Conservation (phyloP, 2,797 vertebrate species). For the Pseudochirops cupreus region DNA sequence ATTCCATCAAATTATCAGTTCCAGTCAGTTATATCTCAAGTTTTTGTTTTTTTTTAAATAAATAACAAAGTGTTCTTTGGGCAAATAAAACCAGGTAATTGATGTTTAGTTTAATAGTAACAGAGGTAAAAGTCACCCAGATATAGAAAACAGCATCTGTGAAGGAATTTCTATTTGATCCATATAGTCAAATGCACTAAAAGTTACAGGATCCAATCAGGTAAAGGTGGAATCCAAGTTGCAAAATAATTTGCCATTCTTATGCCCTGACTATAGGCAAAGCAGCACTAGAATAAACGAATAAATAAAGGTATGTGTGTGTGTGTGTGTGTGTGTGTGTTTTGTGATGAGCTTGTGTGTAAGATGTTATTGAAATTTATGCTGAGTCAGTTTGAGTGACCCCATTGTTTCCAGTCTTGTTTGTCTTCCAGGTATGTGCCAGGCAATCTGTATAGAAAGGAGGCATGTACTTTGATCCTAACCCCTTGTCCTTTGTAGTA, state of each 20-base stretch:
- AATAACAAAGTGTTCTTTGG: neutral
- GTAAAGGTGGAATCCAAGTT: constrained; percentile 41
- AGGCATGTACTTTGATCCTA: neutral
- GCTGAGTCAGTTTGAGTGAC: neutral
- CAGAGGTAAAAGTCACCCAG: constrained; percentile 2
- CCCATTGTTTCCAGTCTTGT: neutral
- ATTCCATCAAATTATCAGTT: neutral
- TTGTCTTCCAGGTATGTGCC: neutral
- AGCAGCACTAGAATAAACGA: neutral
- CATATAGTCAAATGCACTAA: constrained; percentile 18
- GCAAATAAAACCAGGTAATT: neutral
- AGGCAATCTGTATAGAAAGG: neutral
- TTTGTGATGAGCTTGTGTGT: neutral
- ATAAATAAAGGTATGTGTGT: neutral
- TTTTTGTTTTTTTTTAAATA: neutral
- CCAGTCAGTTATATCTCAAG: neutral
- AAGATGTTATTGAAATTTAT: neutral
- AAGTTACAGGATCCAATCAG: constrained; percentile 3
- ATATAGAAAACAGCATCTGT: constrained; percentile 23
- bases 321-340: no score
- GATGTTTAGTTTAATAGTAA: constrained; percentile 43
- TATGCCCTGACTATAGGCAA: neutral
- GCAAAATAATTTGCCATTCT: neutral
- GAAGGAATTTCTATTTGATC: constrained; percentile 9
- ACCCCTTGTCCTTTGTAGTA: neutral